These are phyloP conservation scores for Drosophila putrida DNA, from an alignment of 2,888 invertebrate species.

Conservation along the genomic window DNA sequence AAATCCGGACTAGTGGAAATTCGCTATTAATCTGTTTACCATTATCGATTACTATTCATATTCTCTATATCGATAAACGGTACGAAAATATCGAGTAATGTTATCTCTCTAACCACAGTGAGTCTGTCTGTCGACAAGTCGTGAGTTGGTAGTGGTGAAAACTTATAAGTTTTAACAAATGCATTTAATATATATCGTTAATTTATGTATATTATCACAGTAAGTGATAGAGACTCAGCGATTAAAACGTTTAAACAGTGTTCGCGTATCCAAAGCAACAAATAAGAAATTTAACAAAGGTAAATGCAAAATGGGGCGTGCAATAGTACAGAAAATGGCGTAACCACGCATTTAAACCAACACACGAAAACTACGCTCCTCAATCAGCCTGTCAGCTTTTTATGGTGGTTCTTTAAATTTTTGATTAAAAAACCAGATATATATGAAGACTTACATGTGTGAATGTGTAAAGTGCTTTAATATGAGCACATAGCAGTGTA, in stretches of 20 bases:
- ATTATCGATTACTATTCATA: constrained; percentile 2
- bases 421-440: constrained; percentile 60
- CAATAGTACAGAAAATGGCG: constrained; percentile 77
- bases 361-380: constrained; percentile 68
- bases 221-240: constrained; percentile 24
- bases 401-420: constrained; percentile 65
- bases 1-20: too few relatives aligned
- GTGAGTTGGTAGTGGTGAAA: constrained; percentile 63
- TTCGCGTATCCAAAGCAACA: constrained; percentile 48
- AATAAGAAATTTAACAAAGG: constrained; percentile 54
- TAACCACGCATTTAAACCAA: constrained; percentile 77
- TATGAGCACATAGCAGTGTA: constrained; percentile 54
- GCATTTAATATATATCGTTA: constrained; percentile 53
- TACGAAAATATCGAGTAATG: constrained; percentile 7
- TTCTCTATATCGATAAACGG: neutral
- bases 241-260: constrained; percentile 32
- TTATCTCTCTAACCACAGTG: constrained; percentile 48
- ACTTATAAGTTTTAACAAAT: constrained; percentile 59
- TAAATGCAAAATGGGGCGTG: constrained; percentile 78
- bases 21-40: neutral
- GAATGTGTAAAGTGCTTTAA: constrained; percentile 67
- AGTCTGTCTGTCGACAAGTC: constrained; percentile 60
- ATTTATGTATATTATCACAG: constrained; percentile 20
- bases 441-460: constrained; percentile 43
- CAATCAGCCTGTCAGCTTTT: constrained; percentile 73